Evolutionary conservation across 2,888 invertebrate genomes (phyloP).

Genomic region (Pyrgus malvae): DNA sequence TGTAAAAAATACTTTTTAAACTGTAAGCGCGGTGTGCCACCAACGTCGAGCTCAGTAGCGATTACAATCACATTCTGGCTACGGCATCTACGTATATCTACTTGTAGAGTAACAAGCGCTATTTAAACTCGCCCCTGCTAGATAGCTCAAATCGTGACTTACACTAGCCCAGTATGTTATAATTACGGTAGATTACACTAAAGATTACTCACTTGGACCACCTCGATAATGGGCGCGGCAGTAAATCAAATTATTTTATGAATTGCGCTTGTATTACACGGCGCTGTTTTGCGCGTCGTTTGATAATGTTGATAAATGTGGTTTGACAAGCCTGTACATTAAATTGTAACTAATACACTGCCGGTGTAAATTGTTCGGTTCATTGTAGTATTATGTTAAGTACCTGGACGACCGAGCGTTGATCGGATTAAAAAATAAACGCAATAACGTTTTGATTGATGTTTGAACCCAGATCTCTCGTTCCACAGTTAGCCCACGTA

Average conservation of each 20-base stretch:
- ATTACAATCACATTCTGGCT: constrained; percentile 70
- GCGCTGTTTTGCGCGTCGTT: constrained; percentile 13
- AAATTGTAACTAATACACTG: constrained; percentile 10
- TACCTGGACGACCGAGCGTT: too few relatives aligned
- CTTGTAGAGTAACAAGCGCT: constrained; percentile 44
- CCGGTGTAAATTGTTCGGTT: neutral
- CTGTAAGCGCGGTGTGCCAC: constrained; percentile 40
- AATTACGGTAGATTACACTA: constrained; percentile 73
- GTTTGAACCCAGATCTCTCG: too few relatives aligned
- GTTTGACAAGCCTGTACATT: constrained; percentile 20
- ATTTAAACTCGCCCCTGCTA: constrained; percentile 58
- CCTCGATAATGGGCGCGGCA: constrained; percentile 53
- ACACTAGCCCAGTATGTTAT: constrained; percentile 70
- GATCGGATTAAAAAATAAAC: too few relatives aligned
- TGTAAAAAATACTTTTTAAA: neutral
- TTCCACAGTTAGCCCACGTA: too few relatives aligned
- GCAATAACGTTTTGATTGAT: too few relatives aligned
- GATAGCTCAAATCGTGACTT: constrained; percentile 77
- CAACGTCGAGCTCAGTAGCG: constrained; percentile 49
- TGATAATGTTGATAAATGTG: constrained; percentile 25
- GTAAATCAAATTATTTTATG: constrained; percentile 37
- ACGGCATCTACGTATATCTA: constrained; percentile 54
- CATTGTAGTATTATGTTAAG: too few relatives aligned
- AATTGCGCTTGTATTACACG: constrained; percentile 21
- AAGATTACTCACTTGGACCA: constrained; percentile 54